Base-by-base conservation (phyloP, 2,113 vertebrate genomes). In the Phoxinus phoxinus region DNA sequence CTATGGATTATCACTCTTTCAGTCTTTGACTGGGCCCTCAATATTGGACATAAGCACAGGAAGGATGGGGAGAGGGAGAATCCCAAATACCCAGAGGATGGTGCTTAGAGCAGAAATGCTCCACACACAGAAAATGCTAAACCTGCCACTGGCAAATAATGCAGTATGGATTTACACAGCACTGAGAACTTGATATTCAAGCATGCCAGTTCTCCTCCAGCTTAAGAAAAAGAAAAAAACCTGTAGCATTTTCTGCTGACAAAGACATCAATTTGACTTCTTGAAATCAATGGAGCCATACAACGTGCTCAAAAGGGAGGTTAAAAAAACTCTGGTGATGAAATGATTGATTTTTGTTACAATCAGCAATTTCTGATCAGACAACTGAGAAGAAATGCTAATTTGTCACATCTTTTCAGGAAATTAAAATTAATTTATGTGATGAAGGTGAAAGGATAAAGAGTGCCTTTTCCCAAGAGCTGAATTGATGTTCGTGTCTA, bases 1-100 rank as follows among this genome's bases (percentile, higher is more conserved):
- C 74, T 90, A 95, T 94, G 89, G 94, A 95, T 95, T 93, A 94
- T 94, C 94, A 89, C 93, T 95, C 92, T 94, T 92, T 94, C 93
- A 93, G 90, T 81, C 87, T 93, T 94, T 88, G 90, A 92, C 92
- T 91, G 88, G 88, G 88, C 17, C 87, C 53, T 84, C 58, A 81
- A 48, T 83, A 69, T 85, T 72, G 53, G 76, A 61, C 87, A 86
- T 25, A 71, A 37, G 41, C 71, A 79, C 86, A 86, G 86, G 85
- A 89, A 79, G 86, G 63, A 69, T 37, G 30, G 69, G 25, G 84
- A 65, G 81, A 30, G 65, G 88, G 90, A 84, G 87, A 90, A 90
- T 89, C 87, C 89, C 88, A 89, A 91, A 90, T 88, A 88, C 85
- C 90, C 89, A 86, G 80, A 58, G 89, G 89, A 91, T 78, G 72